Conservation (phyloP, 2,797 vertebrate genomes). For the Rhinoraja longicauda region DNA sequence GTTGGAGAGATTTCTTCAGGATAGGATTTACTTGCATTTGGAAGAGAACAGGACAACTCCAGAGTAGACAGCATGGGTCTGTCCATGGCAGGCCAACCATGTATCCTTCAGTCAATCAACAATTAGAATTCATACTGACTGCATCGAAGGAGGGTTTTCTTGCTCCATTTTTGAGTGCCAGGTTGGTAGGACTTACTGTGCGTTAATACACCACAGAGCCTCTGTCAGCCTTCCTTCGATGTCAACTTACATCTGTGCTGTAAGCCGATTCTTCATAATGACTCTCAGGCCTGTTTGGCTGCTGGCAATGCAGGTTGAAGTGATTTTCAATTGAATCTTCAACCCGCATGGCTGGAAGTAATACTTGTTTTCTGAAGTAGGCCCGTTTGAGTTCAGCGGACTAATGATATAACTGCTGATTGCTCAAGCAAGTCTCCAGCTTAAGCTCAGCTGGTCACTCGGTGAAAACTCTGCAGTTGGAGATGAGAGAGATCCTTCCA, state of each 20-base stretch:
- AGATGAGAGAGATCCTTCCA: too few relatives aligned
- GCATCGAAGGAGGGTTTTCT: neutral
- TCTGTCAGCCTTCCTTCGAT: neutral
- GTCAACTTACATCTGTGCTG: neutral
- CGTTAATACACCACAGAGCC: neutral
- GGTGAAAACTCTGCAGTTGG: too few relatives aligned
- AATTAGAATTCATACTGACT: neutral
- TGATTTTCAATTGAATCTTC: constrained; percentile 16
- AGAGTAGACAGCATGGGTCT: too few relatives aligned
- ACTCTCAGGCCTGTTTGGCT: neutral
- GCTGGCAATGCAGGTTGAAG: neutral
- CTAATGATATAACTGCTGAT: neutral
- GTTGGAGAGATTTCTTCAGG: too few relatives aligned
- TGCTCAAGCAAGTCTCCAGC: neutral
- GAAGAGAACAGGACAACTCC: too few relatives aligned
- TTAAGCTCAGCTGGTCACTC: neutral
- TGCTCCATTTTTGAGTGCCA: neutral
- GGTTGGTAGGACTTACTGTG: neutral
- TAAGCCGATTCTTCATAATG: neutral
- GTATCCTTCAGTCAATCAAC: too few relatives aligned
- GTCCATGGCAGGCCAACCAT: too few relatives aligned
- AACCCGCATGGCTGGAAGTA: neutral
- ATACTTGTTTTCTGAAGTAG: neutral
- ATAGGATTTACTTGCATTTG: too few relatives aligned
- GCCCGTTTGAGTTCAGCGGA: neutral